Conservation (phyloP, 2,888 invertebrate genomes). For the Oxystoma pomonae region DNA sequence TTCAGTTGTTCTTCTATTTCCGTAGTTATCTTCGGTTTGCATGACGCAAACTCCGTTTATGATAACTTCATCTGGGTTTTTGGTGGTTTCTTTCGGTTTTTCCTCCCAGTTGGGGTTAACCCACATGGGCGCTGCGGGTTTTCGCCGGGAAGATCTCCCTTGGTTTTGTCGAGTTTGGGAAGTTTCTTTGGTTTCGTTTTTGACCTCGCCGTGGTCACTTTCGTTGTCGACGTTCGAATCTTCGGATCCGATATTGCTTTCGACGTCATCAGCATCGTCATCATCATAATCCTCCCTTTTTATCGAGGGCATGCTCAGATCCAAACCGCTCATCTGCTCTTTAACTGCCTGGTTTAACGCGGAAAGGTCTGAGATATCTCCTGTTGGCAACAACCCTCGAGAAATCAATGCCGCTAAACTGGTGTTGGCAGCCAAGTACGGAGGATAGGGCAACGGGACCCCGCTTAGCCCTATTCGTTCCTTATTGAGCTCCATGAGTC, state of each 20-base stretch:
- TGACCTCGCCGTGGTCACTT: constrained; percentile 57
- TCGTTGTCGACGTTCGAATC: constrained; percentile 50
- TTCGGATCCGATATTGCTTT: constrained; percentile 72
- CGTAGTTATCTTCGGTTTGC: constrained; percentile 78
- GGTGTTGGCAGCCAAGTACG: constrained; percentile 72
- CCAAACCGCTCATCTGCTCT: constrained; percentile 80
- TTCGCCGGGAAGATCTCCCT: constrained; percentile 67
- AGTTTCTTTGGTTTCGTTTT: constrained; percentile 53
- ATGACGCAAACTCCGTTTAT: constrained; percentile 93
- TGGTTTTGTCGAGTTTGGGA: constrained; percentile 34
- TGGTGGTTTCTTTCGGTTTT: constrained; percentile 57
- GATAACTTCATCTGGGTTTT: constrained; percentile 73
- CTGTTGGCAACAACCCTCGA: constrained; percentile 58
- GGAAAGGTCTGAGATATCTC: constrained; percentile 21
- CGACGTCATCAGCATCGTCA: constrained; percentile 76
- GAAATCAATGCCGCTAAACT: constrained; percentile 74
- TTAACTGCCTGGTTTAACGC: constrained; percentile 50
- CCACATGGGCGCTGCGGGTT: constrained; percentile 97
- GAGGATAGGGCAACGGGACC: constrained; percentile 72
- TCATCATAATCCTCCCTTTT: constrained; percentile 75
- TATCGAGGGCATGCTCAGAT: constrained; percentile 78
- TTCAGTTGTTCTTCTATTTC: constrained; percentile 54
- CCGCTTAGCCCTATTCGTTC: constrained; percentile 76
- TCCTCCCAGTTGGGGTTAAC: constrained; percentile 93
- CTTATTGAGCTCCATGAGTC: constrained; percentile 82